phyloP scores from a whole-genome alignment of 2,888 invertebrate genomes.

The Antheraea yamamai region DNA sequence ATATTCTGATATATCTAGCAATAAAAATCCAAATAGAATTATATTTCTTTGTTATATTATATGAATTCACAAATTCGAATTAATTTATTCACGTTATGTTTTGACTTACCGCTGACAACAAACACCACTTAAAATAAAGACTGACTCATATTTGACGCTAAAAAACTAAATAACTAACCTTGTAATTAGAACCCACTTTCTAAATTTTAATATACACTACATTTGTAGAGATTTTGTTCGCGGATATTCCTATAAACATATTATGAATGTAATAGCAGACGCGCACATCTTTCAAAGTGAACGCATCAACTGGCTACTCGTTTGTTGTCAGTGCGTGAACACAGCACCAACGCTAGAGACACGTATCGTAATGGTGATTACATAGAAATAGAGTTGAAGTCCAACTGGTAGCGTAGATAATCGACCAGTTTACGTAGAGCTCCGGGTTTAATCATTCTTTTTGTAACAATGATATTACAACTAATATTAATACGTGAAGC shows the following conservation, averaged over 20 bases:
- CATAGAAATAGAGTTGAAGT: constrained; percentile 1
- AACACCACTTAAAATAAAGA: not conserved
- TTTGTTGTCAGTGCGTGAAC: not conserved
- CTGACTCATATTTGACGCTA: not conserved
- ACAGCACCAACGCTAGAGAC: not conserved
- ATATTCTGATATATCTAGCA: no score
- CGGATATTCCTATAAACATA: not conserved
- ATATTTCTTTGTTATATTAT: no score
- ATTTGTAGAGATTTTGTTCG: not conserved
- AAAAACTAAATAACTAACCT: not conserved
- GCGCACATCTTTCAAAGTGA: not conserved
- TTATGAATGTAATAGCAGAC: not conserved
- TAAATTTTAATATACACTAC: not conserved
- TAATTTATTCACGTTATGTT: no score
- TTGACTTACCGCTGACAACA: no score
- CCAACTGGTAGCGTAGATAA: not conserved
- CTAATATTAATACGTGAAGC: no score
- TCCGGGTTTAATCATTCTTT: not conserved
- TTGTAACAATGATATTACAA: no score
- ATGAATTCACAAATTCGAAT: no score
- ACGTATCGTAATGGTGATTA: not conserved
- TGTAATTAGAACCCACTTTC: not conserved
- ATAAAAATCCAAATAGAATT: no score
- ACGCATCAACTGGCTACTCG: not conserved
- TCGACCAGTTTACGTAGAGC: not conserved